Percentiles rank a stretch among this genome's conserved stretches.
phyloP scores from a whole-genome alignment of 2,888 invertebrate genomes.

The Pemphredon lugubris region DNA sequence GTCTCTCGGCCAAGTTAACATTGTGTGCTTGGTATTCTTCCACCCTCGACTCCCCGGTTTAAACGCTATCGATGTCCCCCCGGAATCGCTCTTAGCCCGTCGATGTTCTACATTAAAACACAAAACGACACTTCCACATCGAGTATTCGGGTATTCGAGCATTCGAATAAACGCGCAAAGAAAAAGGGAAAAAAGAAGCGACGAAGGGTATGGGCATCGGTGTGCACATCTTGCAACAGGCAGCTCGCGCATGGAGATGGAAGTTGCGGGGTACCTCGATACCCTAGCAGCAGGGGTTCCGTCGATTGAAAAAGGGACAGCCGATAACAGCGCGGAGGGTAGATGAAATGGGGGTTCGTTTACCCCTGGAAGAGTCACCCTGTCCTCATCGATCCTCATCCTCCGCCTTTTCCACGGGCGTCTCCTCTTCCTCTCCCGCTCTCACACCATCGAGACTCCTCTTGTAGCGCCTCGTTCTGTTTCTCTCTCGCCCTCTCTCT shows the following conservation, averaged over 20 bases:
- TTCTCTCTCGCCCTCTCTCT: constrained; percentile 19
- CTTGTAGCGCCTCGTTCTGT: constrained; percentile 49
- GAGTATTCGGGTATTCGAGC: neutral
- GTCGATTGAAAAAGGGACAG: constrained; percentile 74
- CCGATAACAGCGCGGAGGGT: constrained; percentile 70
- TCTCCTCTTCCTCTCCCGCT: constrained; percentile 48
- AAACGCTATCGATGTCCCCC: neutral
- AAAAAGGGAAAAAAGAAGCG: constrained; percentile 12
- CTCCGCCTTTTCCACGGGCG: constrained; percentile 55
- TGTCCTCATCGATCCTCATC: constrained; percentile 68
- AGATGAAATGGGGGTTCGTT: constrained; percentile 72
- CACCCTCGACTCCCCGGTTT: too few species aligned
- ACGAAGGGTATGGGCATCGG: constrained; percentile 31
- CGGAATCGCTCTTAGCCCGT: neutral
- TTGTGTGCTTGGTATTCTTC: too few species aligned
- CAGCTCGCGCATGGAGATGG: constrained; percentile 52
- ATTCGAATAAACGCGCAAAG: constrained; percentile 11
- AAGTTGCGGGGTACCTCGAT: constrained; percentile 43
- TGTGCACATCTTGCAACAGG: constrained; percentile 46
- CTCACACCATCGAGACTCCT: constrained; percentile 36
- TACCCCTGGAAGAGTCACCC: constrained; percentile 69
- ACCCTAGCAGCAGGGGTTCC: constrained; percentile 53
- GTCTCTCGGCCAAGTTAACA: too few species aligned
- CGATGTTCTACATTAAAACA: neutral
- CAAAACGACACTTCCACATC: neutral